Base-by-base conservation (phyloP, 2,888 invertebrate species). In the Cosmia pyralina region DNA sequence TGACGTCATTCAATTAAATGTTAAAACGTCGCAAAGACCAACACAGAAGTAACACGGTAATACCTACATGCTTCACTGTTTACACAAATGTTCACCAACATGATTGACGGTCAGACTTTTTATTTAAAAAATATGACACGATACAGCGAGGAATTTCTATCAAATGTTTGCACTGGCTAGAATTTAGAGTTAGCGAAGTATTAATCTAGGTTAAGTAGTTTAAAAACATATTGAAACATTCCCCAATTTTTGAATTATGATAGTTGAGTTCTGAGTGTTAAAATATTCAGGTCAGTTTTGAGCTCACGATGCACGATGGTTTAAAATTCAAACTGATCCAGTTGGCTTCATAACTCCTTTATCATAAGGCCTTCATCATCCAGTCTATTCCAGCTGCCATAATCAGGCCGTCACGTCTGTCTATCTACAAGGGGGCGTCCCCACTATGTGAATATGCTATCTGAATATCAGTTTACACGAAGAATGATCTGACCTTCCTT, bases 61-160 rank as follows among this genome's bases (percentile, higher is more conserved):
- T 62, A 83, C 59, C 44, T 62, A 53, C 19, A 46, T 53, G 52
- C 65, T 52, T 17, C 28, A 53, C 28, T 19, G 10, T 83, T 85
- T 85, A 82, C 72, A 75, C 75, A 83, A 73, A 73, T 83, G 85
- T 64, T 46, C 50, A 10, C 15, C 44, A 15, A 66, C 28, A 69
- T 64, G 70, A 82, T 58, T 60, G 74, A 46, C 72, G 63, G 67
- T 53, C 69, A 28, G 50, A 34, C 58, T 52, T 75, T 76, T 69
- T 71, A 71, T 79, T 66, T 69, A 65, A 58, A 50, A 64, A 28
- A 72, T 79, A 72, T 82, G 73, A 79, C 73, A 79, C 46, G 62
- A 68, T 62, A 73, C 53, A 62, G 38, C 50, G 64, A 71, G 64
- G 78, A 75, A 83, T 83, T 69, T 64, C 41, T 44, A 68, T 28